phyloP scores from a whole-genome alignment of 1,140 invertebrate species.

The Octopus bimaculoides region DNA sequence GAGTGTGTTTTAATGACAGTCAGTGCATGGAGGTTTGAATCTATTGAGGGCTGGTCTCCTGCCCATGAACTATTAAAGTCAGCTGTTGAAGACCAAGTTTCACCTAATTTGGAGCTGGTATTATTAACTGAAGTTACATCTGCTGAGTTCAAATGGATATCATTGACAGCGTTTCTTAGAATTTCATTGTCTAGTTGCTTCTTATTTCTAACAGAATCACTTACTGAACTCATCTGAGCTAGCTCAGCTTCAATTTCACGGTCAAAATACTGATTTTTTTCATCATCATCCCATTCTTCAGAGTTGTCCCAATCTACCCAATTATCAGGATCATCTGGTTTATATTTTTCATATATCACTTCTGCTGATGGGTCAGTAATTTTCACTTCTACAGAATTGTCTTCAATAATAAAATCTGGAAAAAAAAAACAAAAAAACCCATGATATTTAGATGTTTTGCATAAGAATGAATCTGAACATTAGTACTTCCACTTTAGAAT shows the following conservation, averaged over 20 bases:
- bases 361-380: neutral
- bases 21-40: neutral
- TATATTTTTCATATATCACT: neutral
- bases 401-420: neutral
- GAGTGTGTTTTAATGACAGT: neutral
- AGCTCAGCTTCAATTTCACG: constrained; percentile 28
- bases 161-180: neutral
- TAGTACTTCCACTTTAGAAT: no score
- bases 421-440: neutral
- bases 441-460: no score
- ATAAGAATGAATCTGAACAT: no score
- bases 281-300: neutral
- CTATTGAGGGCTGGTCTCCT: neutral
- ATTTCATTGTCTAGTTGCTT: neutral
- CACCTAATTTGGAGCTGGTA: neutral
- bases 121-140: neutral
- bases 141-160: neutral
- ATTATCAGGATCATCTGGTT: neutral
- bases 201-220: neutral
- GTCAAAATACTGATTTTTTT: neutral
- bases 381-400: neutral
- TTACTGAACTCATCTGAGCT: constrained; percentile 8
- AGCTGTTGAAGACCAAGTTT: neutral
- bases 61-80: neutral
- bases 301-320: constrained; percentile 1